Base-by-base conservation (phyloP, 2,888 invertebrate species). In the Phasia obesa region DNA sequence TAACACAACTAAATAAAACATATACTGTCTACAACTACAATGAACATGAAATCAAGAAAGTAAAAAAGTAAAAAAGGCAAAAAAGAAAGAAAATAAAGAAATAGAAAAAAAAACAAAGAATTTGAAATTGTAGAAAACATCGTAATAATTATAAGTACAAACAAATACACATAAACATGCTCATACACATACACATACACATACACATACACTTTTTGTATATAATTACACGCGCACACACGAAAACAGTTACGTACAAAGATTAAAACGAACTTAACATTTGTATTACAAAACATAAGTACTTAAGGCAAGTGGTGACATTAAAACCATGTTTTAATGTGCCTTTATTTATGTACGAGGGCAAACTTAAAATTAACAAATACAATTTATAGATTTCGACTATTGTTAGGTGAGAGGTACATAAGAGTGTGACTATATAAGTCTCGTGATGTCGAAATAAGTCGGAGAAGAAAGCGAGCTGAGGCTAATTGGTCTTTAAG, bases 301-400 rank as follows among this genome's bases (percentile, higher is more conserved):
- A 78, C 78, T 78, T 78, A 69, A 82, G 82, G 59, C 78, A 74
- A 82, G 82, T 82, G 78, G 64, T 82, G 74, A 82, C 82, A 82
- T 78, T 77, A 64, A 77, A 78, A 78, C 57, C 49, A 64, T 78
- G 62, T 69, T 77, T 73, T 42, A 73, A 77, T 69, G 73, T 67
- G 55, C 13, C 25, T 47, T 67, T 35, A 47, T 23, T 9, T 23
- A 38, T 51, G 17, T 35, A 35, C 49, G 49, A 60, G 49, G 35
- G 31, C 23, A 25, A 5, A 0, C 6, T 3, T 13, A 35, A 17
- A 38, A 27, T 35, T 35, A 35, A 2, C 9, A 47, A 17, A 4
- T 44, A 4, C 1, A 17, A 47, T 7, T 38, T 38, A 38, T 11
- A 38, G 7, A 13, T 38, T 38, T 6, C n/a, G 2, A 1, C 35